Base-by-base conservation (phyloP, 2,888 invertebrate genomes). In the Epiblema foenella region DNA sequence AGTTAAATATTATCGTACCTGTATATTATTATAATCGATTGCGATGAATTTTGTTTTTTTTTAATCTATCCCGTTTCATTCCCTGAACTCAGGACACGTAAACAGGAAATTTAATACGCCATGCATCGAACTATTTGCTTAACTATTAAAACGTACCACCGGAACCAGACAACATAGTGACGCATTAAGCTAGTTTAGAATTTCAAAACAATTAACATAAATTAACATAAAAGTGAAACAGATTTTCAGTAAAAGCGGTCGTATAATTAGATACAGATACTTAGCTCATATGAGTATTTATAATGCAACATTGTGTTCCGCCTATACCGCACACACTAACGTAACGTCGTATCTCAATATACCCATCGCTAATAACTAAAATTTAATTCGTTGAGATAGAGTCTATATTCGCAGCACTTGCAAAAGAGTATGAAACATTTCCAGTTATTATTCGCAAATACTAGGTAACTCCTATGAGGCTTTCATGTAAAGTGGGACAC, bases 221-320 rank as follows among this genome's bases (percentile, higher is more conserved):
- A 70, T 70, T 70, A 70, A 56, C 70, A 71, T 71, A 62, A 67
- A 71, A 60, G 56, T 56, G 52, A 62, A 67, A 71, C 71, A 71
- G 67, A 71, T 67, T 71, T 67, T 67, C 71, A 62, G 71, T 66
- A 67, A 71, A 71, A 67, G 56, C 71, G 62, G 29, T 66, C 49
- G 66, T 49, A 62, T 67, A 71, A 71, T 71, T n/a, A n/a, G n/a
- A n/a, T 71, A 62, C 60, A 51, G 67, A 71, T 62, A 71, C 71
- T 71, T 71, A 62, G 60, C 33, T 66, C 66, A 54, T 70, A 60
- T 33, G 62, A 54, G 66, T 66, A 56, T 67, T 67, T 62, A 71
- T 57, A 62, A 67, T 62, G 65, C 60, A 56, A 56, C 49, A 54
- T 37, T 52, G 33, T 29, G 20, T 49, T 37, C 39, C 56, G 54